Percentiles rank a stretch among this genome's conserved stretches.
Evolutionary conservation across 2,888 invertebrate genomes (phyloP).

Genomic region (Formica aserva): DNA sequence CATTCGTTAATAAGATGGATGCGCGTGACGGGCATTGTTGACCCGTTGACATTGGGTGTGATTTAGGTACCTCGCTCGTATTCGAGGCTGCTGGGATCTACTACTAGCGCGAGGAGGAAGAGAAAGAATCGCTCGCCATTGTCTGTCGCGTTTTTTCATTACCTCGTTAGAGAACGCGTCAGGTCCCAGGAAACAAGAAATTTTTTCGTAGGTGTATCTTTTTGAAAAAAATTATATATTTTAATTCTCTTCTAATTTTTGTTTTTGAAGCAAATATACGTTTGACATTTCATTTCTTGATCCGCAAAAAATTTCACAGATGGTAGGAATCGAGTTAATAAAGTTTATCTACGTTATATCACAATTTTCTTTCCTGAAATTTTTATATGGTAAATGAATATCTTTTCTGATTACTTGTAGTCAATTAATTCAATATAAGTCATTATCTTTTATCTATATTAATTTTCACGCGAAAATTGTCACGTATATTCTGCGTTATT

Average conservation of each 20-base stretch:
- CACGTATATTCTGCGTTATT: neutral
- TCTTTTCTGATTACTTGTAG: neutral
- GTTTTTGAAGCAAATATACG: neutral
- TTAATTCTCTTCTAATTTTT: neutral
- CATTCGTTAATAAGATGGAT: slow-evolving; percentile 86
- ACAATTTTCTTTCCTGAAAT: neutral
- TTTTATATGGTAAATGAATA: neutral
- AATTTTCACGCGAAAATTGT: slow-evolving; percentile 14
- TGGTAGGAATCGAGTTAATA: neutral
- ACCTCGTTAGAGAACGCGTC: neutral
- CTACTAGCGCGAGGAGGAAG: slow-evolving; percentile 58
- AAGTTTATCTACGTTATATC: neutral
- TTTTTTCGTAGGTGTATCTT: neutral
- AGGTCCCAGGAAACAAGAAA: neutral
- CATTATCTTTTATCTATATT: neutral
- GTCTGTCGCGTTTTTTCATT: slow-evolving; percentile 36
- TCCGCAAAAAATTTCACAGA: neutral
- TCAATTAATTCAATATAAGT: slow-evolving; percentile 16
- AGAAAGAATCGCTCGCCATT: slow-evolving; percentile 48
- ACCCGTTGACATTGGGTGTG: slow-evolving; percentile 78
- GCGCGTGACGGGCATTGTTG: slow-evolving; percentile 84
- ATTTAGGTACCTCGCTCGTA: slow-evolving; percentile 75
- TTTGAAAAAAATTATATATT: neutral
- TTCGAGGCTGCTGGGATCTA: slow-evolving; percentile 43
- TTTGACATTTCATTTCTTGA: neutral